Evolutionary conservation across 2,113 vertebrate genomes (phyloP).

Genomic region (Pterocles orientalis): DNA sequence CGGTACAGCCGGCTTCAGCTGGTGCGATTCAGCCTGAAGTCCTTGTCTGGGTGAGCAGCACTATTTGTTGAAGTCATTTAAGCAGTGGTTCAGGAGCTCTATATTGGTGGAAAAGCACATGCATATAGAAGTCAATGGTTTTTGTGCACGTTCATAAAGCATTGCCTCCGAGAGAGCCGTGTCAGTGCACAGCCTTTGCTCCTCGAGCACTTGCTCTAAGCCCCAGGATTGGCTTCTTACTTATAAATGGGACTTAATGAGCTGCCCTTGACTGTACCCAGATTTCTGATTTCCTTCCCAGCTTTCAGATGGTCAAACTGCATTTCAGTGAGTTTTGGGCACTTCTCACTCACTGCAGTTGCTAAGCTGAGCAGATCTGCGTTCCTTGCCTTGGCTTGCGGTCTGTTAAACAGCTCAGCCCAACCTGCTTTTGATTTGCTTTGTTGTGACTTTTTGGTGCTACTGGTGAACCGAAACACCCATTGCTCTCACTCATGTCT

Average conservation of each 20-base stretch:
- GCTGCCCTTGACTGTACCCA: not conserved
- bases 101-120: not conserved
- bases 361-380: not conserved
- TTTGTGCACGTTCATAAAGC: not conserved
- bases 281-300: not conserved
- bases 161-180: not conserved
- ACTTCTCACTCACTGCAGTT: not conserved
- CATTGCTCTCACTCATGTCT: fast-evolving
- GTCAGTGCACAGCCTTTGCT: not conserved
- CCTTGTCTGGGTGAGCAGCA: not conserved
- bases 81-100: not conserved
- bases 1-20: not conserved
- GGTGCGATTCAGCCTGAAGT: not conserved
- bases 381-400: not conserved
- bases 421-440: not conserved
- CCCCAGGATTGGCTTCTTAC: not conserved
- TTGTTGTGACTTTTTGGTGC: not conserved
- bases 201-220: not conserved
- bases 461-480: not conserved
- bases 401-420: not conserved
- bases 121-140: not conserved
- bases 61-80: not conserved
- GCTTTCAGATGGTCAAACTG: not conserved
- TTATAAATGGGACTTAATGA: not conserved
- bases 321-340: not conserved